Evolutionary conservation across 2,113 vertebrate species (phyloP).

Genomic region (Montifringilla adamsi): DNA sequence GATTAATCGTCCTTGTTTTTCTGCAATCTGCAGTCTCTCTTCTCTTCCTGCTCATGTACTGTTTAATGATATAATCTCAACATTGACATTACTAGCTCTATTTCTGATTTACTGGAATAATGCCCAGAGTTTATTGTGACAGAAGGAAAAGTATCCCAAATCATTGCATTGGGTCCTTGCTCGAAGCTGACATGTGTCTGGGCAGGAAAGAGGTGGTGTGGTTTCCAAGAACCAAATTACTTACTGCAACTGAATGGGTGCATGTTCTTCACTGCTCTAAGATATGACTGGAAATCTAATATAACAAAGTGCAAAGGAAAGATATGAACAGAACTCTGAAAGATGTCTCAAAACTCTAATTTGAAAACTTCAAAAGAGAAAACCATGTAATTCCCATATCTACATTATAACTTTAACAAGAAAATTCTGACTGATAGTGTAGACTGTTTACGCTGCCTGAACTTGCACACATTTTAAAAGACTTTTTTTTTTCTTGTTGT

Average conservation of each 20-base stretch:
- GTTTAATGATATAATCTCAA: slow-evolving; percentile 61
- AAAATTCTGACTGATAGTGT: neutral
- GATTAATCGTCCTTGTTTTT: slow-evolving; percentile 55
- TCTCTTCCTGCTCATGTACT: slow-evolving; percentile 50
- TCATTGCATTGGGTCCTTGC: neutral
- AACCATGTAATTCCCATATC: neutral
- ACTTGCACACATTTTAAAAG: neutral
- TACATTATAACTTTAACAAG: neutral
- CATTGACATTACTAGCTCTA: slow-evolving; percentile 52
- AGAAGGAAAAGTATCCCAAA: slow-evolving; percentile 40
- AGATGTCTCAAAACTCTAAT: neutral
- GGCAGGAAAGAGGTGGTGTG: neutral
- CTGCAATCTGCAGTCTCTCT: slow-evolving; percentile 39
- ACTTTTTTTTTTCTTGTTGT: neutral
- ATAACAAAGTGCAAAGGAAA: neutral
- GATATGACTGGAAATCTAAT: neutral
- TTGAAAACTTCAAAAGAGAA: neutral
- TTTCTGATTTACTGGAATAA: slow-evolving; percentile 61
- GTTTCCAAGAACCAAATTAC: slow-evolving; percentile 3
- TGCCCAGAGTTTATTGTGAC: slow-evolving; percentile 39
- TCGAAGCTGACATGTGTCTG: neutral
- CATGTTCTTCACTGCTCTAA: neutral
- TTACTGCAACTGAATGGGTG: neutral
- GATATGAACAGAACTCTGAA: neutral
- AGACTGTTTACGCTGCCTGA: neutral